phyloP scores from a whole-genome alignment of 1,140 invertebrate species.

The Cardiocondyla obscurior region DNA sequence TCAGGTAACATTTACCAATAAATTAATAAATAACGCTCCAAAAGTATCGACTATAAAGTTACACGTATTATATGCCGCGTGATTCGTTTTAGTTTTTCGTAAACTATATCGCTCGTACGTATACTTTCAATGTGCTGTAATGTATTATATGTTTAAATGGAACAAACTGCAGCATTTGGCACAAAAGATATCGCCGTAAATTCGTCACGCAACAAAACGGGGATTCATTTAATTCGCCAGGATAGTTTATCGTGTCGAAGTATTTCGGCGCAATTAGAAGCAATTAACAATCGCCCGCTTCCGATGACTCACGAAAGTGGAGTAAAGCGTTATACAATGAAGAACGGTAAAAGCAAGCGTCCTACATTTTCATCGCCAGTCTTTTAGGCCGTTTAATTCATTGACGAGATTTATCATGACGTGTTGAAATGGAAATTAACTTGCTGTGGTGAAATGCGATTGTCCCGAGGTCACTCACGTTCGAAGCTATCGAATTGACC shows the following conservation, averaged over 20 bases:
- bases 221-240: constrained; percentile 17
- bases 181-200: constrained; percentile 9
- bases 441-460: neutral
- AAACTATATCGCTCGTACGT: neutral
- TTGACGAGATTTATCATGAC: constrained; percentile 36
- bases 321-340: neutral
- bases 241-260: neutral
- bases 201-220: constrained; percentile 35
- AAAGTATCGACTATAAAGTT: neutral
- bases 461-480: neutral
- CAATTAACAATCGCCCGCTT: constrained; percentile 36
- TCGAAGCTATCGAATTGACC: constrained; percentile 14
- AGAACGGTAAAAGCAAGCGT: neutral
- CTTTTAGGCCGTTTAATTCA: constrained; percentile 43
- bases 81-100: neutral
- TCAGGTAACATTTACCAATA: neutral
- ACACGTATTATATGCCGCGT: neutral
- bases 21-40: neutral
- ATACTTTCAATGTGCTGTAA: neutral
- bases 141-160: constrained; percentile 21
- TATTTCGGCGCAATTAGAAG: constrained; percentile 38
- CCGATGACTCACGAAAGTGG: neutral
- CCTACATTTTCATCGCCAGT: constrained; percentile 37
- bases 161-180: constrained; percentile 20
- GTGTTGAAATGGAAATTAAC: constrained; percentile 47